Percentiles rank a stretch among this genome's conserved stretches.
phyloP scores from a whole-genome alignment of 2,888 invertebrate genomes.

The Tachystola acroxantha region DNA sequence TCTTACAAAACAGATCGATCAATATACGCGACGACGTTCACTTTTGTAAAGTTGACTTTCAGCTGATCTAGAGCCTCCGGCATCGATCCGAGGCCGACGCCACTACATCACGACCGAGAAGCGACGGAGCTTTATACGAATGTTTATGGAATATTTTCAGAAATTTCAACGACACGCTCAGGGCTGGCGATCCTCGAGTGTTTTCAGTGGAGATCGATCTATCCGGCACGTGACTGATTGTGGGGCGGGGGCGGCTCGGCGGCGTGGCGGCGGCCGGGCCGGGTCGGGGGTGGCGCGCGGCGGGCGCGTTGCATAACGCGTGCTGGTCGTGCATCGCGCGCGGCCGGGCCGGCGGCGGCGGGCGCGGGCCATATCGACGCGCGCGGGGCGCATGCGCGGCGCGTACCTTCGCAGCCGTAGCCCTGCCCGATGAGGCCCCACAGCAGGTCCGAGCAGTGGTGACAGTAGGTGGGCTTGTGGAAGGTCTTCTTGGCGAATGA shows the following conservation, averaged over 20 bases:
- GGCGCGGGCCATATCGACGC: conserved; percentile 65
- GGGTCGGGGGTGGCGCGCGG: conserved; percentile 62
- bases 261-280: conserved; percentile 35
- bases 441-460: conserved; percentile 99
- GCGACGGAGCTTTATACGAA: background rate
- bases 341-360: conserved; percentile 42
- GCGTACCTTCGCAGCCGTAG: conserved; percentile 99
- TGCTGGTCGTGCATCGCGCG: conserved; percentile 52
- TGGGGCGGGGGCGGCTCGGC: conserved; percentile 14
- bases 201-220: background rate
- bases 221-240: background rate
- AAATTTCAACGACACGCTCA: background rate
- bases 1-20: conserved; percentile 70
- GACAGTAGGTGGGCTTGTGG: conserved; percentile 99
- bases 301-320: conserved; percentile 54
- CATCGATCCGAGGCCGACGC: conserved; percentile 6
- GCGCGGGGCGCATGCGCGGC: conserved; percentile 67
- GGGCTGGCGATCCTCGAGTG: background rate
- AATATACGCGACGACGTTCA: conserved; percentile 49
- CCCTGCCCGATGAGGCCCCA: conserved; percentile 99
- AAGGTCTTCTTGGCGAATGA: conserved; percentile 99
- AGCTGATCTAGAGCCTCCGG: conserved; percentile 25
- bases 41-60: conserved; percentile 34
- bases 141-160: background rate
- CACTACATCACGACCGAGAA: background rate